A percentile compares a stretch with the other conserved stretches of the same genome.
These are phyloP conservation scores for Panthera tigris DNA, from an alignment of 2,113 vertebrate species.

Conservation along the genomic window DNA sequence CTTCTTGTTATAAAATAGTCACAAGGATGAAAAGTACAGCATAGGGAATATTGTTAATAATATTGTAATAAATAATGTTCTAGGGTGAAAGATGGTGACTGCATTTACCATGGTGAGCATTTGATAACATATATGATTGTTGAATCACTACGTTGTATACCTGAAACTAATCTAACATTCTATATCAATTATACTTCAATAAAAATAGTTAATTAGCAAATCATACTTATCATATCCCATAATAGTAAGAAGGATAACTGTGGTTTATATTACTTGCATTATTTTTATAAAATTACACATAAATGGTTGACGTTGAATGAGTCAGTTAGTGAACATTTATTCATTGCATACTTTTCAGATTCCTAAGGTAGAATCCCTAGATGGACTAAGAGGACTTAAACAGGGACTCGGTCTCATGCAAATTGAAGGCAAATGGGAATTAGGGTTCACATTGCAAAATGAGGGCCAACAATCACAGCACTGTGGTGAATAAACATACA, in stretches of 20 bases:
- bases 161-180: neutral
- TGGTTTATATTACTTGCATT: neutral
- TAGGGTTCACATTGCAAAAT: neutral
- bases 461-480: neutral
- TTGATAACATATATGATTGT: neutral
- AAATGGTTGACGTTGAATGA: neutral
- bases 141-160: neutral
- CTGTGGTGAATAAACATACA: neutral
- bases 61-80: neutral
- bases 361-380: too few relatives aligned
- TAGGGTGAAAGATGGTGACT: neutral
- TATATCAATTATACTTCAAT: neutral
- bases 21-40: neutral
- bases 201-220: neutral
- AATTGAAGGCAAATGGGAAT: neutral
- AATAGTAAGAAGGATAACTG: neutral
- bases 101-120: neutral
- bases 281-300: neutral
- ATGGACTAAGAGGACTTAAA: neutral
- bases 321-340: neutral
- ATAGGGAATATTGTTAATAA: neutral
- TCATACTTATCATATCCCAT: neutral
- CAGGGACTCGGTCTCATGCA: neutral
- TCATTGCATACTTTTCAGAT: neutral
- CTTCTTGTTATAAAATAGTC: neutral